Evolutionary conservation across 2,797 vertebrate species (phyloP), one percentile per base, ranked within the genome.

Genomic region (Microcaecilia unicolor): DNA sequence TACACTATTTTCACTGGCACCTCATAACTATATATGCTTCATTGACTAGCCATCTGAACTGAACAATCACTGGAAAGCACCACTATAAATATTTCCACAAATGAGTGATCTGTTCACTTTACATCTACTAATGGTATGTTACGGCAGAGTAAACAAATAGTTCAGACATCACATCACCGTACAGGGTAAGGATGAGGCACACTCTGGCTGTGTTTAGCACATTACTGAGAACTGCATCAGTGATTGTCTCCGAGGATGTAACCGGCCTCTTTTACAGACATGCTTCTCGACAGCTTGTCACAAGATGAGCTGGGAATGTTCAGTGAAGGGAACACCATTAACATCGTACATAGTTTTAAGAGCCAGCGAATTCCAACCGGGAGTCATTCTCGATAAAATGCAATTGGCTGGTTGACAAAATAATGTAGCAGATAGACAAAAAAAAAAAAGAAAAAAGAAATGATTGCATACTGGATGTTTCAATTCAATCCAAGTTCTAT

Each of bases 251-350:
- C 17, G 17, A 62, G 46, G 60, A 67, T 53, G 58, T 63, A 60
- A 72, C 60, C 57, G 63, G 58, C 45, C 66, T 76, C n/a, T 59
- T 64, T 58, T 40, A 45, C 56, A 67, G 50, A 40, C 55, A 31
- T 51, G 47, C 64, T 75, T 73, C 57, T 51, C 72, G 64, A 67
- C 62, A 74, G 25, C 40, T 45, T 64, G 60, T 78, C 64, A 72
- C 31, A 44, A 47, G 54, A 42, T 58, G 25, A 51, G 17, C 44
- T 53, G 28, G 10, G 44, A 48, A 51, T 38, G 46, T 51, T 63
- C 46, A 38, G 15, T 32, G 55, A 67, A 61, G 46, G 65, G 53
- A 58, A 48, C 56, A 66, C 56, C 28, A 48, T 48, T 61, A 68
- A 31, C 31, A 51, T 46, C 39, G 39, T 45, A 9, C 51, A 55